Base-by-base conservation (phyloP, 2,888 invertebrate genomes). In the Xanthia togata region DNA sequence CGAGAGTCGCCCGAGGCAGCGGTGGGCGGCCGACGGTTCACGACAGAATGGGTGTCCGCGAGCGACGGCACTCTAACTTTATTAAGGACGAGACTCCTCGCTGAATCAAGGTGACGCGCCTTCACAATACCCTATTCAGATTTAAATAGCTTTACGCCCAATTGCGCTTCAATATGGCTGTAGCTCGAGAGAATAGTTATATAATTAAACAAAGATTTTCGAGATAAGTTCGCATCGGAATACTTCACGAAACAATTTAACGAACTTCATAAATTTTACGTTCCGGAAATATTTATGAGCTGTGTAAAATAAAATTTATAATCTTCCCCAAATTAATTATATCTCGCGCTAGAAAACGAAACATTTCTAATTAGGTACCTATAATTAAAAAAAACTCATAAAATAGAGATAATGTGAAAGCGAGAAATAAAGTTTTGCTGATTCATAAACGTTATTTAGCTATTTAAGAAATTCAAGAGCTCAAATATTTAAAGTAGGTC, bases 101-200 rank as follows among this genome's bases (percentile, higher is more conserved):
- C 93, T 92, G 95, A 95, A 95, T 94, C 94, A 96, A 96, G 96
- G 95, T 96, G 95, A 95, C 95, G 95, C 93, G 94, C 93, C 92
- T 93, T 93, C 93, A 96, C 96, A 96, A 96, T 96, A 92, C 95
- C 92, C 96, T 94, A 96, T 96, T 96, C 96, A 96, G 93, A 96
- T 96, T 96, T 95, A 96, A 96, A 96, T 96, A 96, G 96, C 96
- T 96, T 96, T 94, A 96, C 96, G 95, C 96, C 94, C 96, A 96
- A 96, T 96, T 96, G 95, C 95, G 90, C 93, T 93, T 95, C 95
- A 96, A 96, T 96, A 93, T 92, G 94, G 92, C 94, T 92, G 91
- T 92, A 93, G 92, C 93, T 93, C 87, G 90, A 93, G 91, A 90
- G 91, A 91, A 94, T 96, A 96, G 95, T 95, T 95, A 94, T 95